Evolutionary conservation across 2,888 invertebrate genomes (phyloP).

Genomic region (Polylopha cassiicola): DNA sequence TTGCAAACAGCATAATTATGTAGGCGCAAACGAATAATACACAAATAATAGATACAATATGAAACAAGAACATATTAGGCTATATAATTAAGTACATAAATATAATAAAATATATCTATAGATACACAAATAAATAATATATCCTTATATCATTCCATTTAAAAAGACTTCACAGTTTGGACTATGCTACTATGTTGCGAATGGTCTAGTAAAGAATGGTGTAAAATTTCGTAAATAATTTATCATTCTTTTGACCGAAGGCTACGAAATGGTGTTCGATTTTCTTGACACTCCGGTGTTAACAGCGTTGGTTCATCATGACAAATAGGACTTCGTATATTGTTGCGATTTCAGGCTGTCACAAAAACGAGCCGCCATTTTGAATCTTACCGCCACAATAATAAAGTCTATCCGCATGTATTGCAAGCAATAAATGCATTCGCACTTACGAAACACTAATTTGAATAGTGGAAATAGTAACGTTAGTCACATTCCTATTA

Average conservation of each 20-base stretch:
- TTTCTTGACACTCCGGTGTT: slow-evolving; percentile 10
- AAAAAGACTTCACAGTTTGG: no score
- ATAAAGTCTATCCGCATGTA: slow-evolving; percentile 6
- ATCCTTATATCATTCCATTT: no score
- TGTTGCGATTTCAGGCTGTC: slow-evolving; percentile 3
- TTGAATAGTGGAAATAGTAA: slow-evolving; percentile 22
- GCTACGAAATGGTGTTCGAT: background rate
- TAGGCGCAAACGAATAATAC: no score
- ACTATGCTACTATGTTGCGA: no score
- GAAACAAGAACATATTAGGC: no score
- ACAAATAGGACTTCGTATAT: slow-evolving; percentile 1
- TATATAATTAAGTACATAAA: no score
- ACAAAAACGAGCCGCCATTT: background rate
- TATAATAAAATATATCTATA: no score
- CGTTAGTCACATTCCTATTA: slow-evolving; percentile 16
- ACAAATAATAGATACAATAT: no score
- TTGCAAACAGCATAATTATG: no score
- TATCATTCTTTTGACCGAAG: background rate
- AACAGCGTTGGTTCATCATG: slow-evolving; percentile 4
- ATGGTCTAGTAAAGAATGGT: no score
- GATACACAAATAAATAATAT: no score
- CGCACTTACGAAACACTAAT: slow-evolving; percentile 23
- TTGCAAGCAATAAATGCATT: slow-evolving; percentile 15
- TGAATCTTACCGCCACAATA: background rate
- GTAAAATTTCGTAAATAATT: no score